phyloP scores from a whole-genome alignment of 1,140 invertebrate genomes.

The Trichogramma pretiosum region DNA sequence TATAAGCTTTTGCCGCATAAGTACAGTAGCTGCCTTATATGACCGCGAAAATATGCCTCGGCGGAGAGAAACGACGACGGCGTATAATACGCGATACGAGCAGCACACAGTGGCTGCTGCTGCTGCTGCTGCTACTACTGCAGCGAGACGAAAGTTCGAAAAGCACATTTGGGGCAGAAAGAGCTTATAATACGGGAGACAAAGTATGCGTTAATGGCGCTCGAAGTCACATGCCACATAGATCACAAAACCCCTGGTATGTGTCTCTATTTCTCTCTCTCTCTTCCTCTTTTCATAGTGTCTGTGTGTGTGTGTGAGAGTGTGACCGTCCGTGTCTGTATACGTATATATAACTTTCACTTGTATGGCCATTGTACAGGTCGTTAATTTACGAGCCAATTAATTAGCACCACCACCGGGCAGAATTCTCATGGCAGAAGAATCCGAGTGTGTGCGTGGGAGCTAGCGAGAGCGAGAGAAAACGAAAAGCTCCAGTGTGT shows the following conservation, averaged over 20 bases:
- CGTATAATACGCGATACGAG: background rate
- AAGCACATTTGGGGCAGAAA: conserved; percentile 3
- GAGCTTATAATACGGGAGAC: conserved; percentile 25
- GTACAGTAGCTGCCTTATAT: background rate
- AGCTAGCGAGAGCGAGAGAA: no score
- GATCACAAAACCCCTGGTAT: conserved; percentile 25
- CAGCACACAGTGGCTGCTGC: no score
- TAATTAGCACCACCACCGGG: conserved; percentile 38
- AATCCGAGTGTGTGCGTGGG: no score
- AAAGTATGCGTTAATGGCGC: conserved; percentile 28
- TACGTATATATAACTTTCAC: conserved; percentile 12
- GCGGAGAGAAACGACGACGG: background rate
- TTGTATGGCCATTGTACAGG: conserved; percentile 31
- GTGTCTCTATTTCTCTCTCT: background rate
- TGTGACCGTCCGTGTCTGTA: no score
- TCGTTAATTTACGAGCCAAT: conserved; percentile 42
- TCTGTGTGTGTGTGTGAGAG: no score
- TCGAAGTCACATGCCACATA: conserved; percentile 31
- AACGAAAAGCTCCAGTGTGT: no score
- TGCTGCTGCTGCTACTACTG: no score
- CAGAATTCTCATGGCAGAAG: no score
- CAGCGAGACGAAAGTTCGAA: conserved; percentile 10
- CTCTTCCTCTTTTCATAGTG: background rate
- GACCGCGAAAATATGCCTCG: background rate
- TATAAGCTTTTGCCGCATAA: background rate